Base-by-base conservation (phyloP, 2,113 vertebrate genomes). In the Oceanites oceanicus region DNA sequence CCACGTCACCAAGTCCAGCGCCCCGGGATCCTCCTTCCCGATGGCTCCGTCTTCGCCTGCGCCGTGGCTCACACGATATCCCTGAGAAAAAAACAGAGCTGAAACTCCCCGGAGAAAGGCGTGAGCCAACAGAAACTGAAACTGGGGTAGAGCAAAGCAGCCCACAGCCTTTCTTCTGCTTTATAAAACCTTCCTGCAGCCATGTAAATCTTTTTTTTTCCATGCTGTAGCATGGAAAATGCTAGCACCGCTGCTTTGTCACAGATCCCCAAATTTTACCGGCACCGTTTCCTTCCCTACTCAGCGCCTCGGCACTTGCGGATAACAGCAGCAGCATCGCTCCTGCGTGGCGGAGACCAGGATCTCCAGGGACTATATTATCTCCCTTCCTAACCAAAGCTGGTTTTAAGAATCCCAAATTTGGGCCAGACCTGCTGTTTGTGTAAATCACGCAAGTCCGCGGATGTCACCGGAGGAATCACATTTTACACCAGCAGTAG, bases 211-310 rank as follows among this genome's bases (percentile, higher is more conserved):
- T n/a, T n/a, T n/a, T n/a, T n/a, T n/a, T n/a, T n/a, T n/a, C n/a
- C n/a, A n/a, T n/a, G n/a, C n/a, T 0, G 0, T 21, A 10, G 84
- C 42, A 3, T 16, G 72, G 63, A 10, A 52, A 26, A 15, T 0
- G 2, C 0, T 1, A 4, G 14, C 5, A 22, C 44, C 61, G 21
- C 27, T 7, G 20, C 9, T 11, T 26, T 9, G 3, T 16, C 44
- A 11, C 67, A 1, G 22, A 38, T 0, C 53, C 88, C 61, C 10
- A 0, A 0, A 32, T 38, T 47, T 19, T 1, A 6, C 19, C 1
- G 0, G 67, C 30, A 1, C 5, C 1, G 2, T 15, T 26, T 45
- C 84, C 6, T 15, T 13, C 59, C 49, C 63, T 6, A 1, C 55
- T 7, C 11, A 3, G 52, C 11, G 52, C 78, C 12, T 7, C 0